Percentiles rank a stretch among this genome's conserved stretches.
These are phyloP conservation scores for Protosalanx chinensis DNA, from an alignment of 2,797 vertebrate species.

Conservation along the genomic window DNA sequence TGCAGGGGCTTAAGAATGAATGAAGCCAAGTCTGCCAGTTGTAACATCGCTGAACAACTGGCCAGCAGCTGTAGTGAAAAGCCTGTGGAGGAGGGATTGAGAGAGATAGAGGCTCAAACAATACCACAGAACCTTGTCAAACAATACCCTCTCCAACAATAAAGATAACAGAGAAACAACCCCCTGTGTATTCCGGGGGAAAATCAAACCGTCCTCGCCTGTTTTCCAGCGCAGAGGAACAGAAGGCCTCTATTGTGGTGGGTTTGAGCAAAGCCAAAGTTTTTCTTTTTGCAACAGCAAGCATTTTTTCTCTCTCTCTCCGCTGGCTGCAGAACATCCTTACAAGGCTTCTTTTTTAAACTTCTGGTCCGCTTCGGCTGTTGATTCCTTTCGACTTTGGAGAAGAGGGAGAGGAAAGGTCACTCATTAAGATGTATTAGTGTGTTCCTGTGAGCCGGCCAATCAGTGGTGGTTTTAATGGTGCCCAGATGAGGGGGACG, in stretches of 20 bases:
- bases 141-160: background rate
- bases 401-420: slow-evolving; percentile 11
- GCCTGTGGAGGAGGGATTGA: slow-evolving; percentile 26
- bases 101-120: background rate
- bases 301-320: slow-evolving; percentile 10
- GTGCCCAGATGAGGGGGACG: slow-evolving; percentile 49
- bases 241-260: background rate
- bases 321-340: slow-evolving; percentile 51
- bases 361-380: no score
- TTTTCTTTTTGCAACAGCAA: background rate
- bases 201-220: background rate
- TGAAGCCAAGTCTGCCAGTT: slow-evolving; percentile 54
- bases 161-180: no score
- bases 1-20: slow-evolving; percentile 52
- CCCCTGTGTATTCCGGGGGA: background rate
- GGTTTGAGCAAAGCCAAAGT: background rate
- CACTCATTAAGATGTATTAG: slow-evolving; percentile 54
- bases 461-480: slow-evolving; percentile 60
- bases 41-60: slow-evolving; percentile 62
- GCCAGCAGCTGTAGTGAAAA: slow-evolving; percentile 58
- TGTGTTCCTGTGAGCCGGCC: slow-evolving; percentile 49
- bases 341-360: no score
- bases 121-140: slow-evolving; percentile 25
- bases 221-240: background rate
- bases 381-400: background rate